Evolutionary conservation across 2,797 vertebrate genomes (phyloP).

Genomic region (Lagodon rhomboides): DNA sequence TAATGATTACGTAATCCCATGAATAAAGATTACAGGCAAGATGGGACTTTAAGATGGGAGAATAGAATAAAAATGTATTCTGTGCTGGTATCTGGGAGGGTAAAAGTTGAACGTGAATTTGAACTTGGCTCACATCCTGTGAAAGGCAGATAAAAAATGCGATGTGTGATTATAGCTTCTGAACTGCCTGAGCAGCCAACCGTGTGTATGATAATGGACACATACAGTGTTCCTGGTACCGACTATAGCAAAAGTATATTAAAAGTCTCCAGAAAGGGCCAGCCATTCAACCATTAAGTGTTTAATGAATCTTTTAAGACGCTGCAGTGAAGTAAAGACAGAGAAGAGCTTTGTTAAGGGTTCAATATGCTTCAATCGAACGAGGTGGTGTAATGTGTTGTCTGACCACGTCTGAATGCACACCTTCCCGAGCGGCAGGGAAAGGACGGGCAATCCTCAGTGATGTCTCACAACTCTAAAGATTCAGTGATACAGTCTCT

Average conservation of each 20-base stretch:
- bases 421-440: too few species aligned
- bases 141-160: constrained; percentile 33
- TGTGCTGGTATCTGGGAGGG: constrained; percentile 21
- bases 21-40: constrained; percentile 59
- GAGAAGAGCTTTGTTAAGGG: constrained; percentile 8
- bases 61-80: constrained; percentile 35
- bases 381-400: constrained; percentile 9
- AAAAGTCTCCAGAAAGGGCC: neutral
- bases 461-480: too few species aligned
- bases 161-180: constrained; percentile 33
- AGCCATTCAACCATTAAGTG: constrained; percentile 20
- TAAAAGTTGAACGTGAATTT: constrained; percentile 43
- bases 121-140: constrained; percentile 30
- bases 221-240: neutral
- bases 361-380: constrained; percentile 25
- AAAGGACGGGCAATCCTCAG: too few species aligned
- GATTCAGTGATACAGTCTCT: too few species aligned
- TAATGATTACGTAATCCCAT: constrained; percentile 55
- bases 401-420: neutral
- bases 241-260: neutral
- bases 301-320: constrained; percentile 19
- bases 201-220: constrained; percentile 22
- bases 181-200: constrained; percentile 22
- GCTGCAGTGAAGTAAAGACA: neutral
- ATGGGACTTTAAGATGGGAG: constrained; percentile 27